Evolutionary conservation across 2,797 vertebrate species (phyloP).

Genomic region (Danionella dracula): DNA sequence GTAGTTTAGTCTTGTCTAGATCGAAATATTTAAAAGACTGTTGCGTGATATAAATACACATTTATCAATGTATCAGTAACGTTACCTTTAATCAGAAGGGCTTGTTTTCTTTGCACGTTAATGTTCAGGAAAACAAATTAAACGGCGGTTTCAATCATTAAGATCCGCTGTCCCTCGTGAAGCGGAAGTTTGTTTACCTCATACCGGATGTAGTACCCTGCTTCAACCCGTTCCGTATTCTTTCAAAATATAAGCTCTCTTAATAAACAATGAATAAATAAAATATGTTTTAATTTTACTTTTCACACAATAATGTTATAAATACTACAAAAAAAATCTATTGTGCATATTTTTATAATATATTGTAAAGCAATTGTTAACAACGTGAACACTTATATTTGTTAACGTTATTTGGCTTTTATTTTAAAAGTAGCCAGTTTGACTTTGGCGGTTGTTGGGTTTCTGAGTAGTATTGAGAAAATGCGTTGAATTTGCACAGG

Average conservation of each 20-base stretch:
- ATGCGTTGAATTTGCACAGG: neutral
- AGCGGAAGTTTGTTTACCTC: neutral
- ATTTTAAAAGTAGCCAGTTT: neutral
- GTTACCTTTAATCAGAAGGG: neutral
- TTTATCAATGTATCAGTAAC: too few relatives aligned
- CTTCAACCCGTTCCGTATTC: neutral
- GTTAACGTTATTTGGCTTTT: neutral
- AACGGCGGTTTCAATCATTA: neutral
- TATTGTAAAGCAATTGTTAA: too few relatives aligned
- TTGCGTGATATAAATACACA: too few relatives aligned
- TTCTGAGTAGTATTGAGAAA: too few relatives aligned
- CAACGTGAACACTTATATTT: too few relatives aligned
- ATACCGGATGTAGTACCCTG: neutral
- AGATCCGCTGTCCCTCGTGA: neutral
- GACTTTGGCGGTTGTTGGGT: neutral
- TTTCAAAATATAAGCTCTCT: neutral
- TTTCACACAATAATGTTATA: too few relatives aligned
- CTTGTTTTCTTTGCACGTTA: neutral
- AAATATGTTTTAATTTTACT: neutral
- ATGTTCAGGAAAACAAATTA: neutral
- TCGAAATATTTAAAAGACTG: too few relatives aligned
- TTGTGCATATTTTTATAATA: too few relatives aligned
- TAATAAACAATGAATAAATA: neutral
- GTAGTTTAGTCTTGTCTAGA: too few relatives aligned
- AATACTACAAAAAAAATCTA: too few relatives aligned